Base-by-base conservation (phyloP, 2,797 vertebrate genomes). In the Microctenopoma stevenorrisi region DNA sequence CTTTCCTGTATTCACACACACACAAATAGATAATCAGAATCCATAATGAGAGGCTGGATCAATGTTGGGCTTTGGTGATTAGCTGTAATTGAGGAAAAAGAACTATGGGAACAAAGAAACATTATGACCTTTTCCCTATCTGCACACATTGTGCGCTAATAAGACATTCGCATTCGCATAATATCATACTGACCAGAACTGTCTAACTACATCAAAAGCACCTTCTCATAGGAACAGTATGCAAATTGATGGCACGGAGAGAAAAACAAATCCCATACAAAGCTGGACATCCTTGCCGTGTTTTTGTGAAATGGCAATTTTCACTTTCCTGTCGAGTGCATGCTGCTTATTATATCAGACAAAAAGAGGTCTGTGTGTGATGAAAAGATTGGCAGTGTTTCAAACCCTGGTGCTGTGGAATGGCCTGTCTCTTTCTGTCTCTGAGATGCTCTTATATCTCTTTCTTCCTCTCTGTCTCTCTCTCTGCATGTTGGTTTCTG, bases 101-200 rank as follows among this genome's bases (percentile, higher is more conserved):
- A 86, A 84, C 89, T 82, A 83, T 90, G 92, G 88, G 91, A 94
- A 91, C 81, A 89, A 86, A 89, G 92, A 88, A 86, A 92, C 90
- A 88, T 91, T 81, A 82, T 93, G 94, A 94, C 94, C 94, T 94
- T 94, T 94, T 88, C 77, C 71, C 66, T 72, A 70, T 84, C 86
- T 79, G 81, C 79, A 78, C 83, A 79, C 78, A 70, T 68, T 2
- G 51, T 7, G 7, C 62, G 7, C 86, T 92, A 92, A 91, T 90
- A 90, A 92, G 89, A 88, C 87, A 22, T 22, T 22, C 22, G 87
- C 80, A 85, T 88, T 90, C 88, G 84, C 84, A 90, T 88, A 63
- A 86, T 86, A 89, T 87, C 81, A 75, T 64, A 86, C 76, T 74
- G 84, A 87, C 76, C 81, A 56, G 62, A 76, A 86, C 75, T 55